Conservation (phyloP, 2,888 invertebrate species). For the Theristus sp. region DNA sequence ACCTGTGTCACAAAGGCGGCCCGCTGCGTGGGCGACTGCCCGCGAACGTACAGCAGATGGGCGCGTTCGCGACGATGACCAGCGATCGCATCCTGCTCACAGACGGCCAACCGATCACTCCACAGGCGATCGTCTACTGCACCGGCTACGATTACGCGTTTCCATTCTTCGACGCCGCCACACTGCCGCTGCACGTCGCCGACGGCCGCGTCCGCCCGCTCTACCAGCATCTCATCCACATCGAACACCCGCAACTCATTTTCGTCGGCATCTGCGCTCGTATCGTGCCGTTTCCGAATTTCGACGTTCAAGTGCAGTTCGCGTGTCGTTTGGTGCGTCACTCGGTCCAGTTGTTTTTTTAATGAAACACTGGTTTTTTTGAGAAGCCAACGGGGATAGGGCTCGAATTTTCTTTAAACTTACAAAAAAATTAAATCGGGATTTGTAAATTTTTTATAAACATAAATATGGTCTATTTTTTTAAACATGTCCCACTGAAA, state of each 20-base stretch:
- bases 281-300: not conserved
- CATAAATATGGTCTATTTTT: too few species aligned
- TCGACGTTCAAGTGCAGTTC: not conserved
- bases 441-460: too few species aligned
- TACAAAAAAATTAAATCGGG: not conserved
- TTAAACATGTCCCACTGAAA: too few species aligned
- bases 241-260: not conserved
- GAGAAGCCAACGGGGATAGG: not conserved
- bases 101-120: conserved; percentile 14
- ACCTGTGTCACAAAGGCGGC: conserved; percentile 24
- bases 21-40: conserved; percentile 16
- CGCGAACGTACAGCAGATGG: conserved; percentile 18
- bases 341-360: not conserved
- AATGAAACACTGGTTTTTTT: not conserved
- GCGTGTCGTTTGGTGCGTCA: not conserved
- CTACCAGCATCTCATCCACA: not conserved
- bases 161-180: conserved; percentile 20
- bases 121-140: conserved; percentile 27
- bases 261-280: not conserved
- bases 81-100: conserved; percentile 12
- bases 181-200: not conserved
- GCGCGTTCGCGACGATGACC: conserved; percentile 14
- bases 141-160: conserved; percentile 30
- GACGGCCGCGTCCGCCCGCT: not conserved
- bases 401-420: not conserved